Conservation (phyloP, 2,113 vertebrate genomes). For the Rhabdornis inornatus region DNA sequence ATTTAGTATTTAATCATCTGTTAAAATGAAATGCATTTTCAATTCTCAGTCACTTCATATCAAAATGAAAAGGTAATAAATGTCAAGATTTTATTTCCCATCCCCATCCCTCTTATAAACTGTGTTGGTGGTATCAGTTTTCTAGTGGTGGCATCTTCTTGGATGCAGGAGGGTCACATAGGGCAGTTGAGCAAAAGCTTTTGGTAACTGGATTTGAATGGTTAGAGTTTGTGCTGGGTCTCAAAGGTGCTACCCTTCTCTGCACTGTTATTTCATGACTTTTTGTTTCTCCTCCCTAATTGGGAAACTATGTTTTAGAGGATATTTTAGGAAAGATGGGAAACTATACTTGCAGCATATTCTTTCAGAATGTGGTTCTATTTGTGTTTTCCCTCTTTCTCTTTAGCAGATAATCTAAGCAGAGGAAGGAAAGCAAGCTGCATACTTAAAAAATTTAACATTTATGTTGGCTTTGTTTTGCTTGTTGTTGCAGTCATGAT, state of each 20-base stretch:
- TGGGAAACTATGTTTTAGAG: neutral
- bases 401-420: neutral
- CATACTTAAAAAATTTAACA: neutral
- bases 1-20: constrained; percentile 61
- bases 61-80: constrained; percentile 46
- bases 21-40: constrained; percentile 64
- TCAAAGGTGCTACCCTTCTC: neutral
- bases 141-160: neutral
- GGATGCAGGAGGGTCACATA: neutral
- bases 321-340: neutral
- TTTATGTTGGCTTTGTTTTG: neutral
- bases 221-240: neutral
- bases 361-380: neutral
- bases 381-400: neutral
- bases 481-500: neutral
- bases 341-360: neutral
- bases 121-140: constrained; percentile 1
- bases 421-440: neutral
- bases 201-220: neutral
- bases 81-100: constrained; percentile 17
- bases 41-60: neutral
- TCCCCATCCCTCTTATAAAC: neutral
- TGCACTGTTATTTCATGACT: neutral
- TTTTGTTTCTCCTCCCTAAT: accelerated
- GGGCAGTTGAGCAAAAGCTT: neutral